Percentiles rank a stretch among this genome's conserved stretches.
These are phyloP conservation scores for Helicolenus hilgendorfi DNA, from an alignment of 2,797 vertebrate genomes.

Conservation along the genomic window DNA sequence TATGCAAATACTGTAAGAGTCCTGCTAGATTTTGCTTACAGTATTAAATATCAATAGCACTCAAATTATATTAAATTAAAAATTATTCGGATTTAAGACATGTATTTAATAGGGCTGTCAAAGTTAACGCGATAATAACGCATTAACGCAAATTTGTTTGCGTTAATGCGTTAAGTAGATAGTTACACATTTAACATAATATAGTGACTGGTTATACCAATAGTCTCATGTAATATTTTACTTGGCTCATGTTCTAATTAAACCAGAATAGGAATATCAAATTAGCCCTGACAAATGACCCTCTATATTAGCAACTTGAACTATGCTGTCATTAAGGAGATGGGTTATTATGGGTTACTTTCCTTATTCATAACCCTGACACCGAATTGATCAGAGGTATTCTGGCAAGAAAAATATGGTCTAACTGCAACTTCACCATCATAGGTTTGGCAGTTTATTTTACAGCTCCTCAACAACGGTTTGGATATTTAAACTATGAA, in stretches of 20 bases:
- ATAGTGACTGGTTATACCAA: not conserved
- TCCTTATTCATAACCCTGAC: not conserved
- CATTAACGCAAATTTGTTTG: too few relatives aligned
- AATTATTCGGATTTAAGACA: not conserved
- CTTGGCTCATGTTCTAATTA: too few relatives aligned
- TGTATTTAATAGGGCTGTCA: not conserved
- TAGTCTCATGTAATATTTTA: not conserved
- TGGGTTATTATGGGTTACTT: not conserved
- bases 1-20: not conserved
- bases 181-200: not conserved
- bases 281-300: conserved; percentile 1
- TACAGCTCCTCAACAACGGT: not conserved
- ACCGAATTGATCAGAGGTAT: not conserved
- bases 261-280: not conserved
- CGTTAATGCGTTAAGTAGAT: not conserved
- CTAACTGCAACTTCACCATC: too few relatives aligned
- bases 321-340: not conserved
- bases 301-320: not conserved
- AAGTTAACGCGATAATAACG: too few relatives aligned
- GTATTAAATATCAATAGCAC: not conserved
- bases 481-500: not conserved
- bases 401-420: not conserved
- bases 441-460: not conserved
- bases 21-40: not conserved
- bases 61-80: too few relatives aligned